phyloP scores from a whole-genome alignment of 2,797 vertebrate genomes.

The Petrocephalus sullivani region DNA sequence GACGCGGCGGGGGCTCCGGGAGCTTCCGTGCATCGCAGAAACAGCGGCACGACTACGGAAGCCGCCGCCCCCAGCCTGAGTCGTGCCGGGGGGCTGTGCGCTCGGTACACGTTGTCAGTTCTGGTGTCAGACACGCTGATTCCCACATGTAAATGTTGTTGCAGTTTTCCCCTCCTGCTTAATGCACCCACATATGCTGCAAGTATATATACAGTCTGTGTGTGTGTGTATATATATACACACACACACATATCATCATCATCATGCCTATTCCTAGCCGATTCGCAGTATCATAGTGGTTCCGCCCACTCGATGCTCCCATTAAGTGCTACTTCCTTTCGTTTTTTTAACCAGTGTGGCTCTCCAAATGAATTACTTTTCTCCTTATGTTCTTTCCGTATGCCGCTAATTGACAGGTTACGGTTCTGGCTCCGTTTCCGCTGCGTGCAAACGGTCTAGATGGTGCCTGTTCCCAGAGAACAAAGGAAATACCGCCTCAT shows the following conservation, averaged over 20 bases:
- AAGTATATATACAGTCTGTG: background rate
- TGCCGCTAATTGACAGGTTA: constrained; percentile 22
- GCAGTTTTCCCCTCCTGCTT: constrained; percentile 28
- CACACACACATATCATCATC: constrained; percentile 26
- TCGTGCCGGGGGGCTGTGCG: constrained; percentile 7
- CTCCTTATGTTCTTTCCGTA: background rate
- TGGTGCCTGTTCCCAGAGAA: background rate
- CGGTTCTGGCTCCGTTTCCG: constrained; percentile 26
- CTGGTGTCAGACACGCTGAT: constrained; percentile 15
- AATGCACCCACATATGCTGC: constrained; percentile 11
- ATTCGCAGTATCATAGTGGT: constrained; percentile 25
- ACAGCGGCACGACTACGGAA: constrained; percentile 40
- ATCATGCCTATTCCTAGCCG: background rate
- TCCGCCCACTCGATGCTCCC: constrained; percentile 34
- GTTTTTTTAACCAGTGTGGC: background rate
- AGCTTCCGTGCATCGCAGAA: constrained; percentile 28
- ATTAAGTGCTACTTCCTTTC: background rate
- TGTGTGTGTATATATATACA: background rate
- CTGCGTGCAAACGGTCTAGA: background rate
- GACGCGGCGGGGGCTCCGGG: constrained; percentile 1
- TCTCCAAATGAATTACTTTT: background rate
- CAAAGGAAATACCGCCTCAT: background rate
- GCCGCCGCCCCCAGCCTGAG: constrained; percentile 27
- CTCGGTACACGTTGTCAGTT: constrained; percentile 6
- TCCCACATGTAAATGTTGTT: constrained; percentile 14